Evolutionary conservation across 1,140 invertebrate genomes (phyloP), one percentile per base, ranked within the genome.

Genomic region (Trissolcus basalis): DNA sequence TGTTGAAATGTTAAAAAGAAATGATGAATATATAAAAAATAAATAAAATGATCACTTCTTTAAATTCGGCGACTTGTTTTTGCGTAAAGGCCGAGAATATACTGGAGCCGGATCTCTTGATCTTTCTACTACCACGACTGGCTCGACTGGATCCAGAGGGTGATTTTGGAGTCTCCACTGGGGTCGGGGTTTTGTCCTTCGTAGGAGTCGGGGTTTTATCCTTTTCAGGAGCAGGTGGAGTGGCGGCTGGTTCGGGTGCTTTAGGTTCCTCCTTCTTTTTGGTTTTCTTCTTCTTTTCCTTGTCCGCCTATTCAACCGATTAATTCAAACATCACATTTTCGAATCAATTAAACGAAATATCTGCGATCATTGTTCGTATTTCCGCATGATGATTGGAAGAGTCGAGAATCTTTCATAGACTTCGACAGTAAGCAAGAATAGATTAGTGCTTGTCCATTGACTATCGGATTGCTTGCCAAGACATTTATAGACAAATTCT

Each of bases 11-110:
- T n/a, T n/a, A n/a, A n/a, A n/a, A n/a, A n/a, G n/a, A n/a, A n/a
- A n/a, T n/a, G n/a, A n/a, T n/a, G n/a, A n/a, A n/a, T n/a, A n/a
- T n/a, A n/a, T n/a, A n/a, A n/a, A n/a, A n/a, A 27, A 41, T 61
- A 19, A 13, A 35, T 61, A 53, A 43, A 75, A 56, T 41, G 58
- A 36, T 91, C 84, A 95, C 96, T 91, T 98, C 96, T 90, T 97
- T 98, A 91, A 97, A 98, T 89, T 97, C 96, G 80, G 96, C 95
- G 80, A 98, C 95, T 91, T 98, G 96, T 90, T 94, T 94, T 90
- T 97, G 96, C 63, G 94, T 94, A 92, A 98, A 98, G 93, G 96
- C 95, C 82, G 96, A 96, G 91, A 98, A 97, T 85, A 97, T 96
- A 91, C 96, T 97, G 89, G 95, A 96, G 77, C 96, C 96, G 83